Base-by-base conservation (phyloP, 1,140 invertebrate genomes). In the Musca vetustissima region DNA sequence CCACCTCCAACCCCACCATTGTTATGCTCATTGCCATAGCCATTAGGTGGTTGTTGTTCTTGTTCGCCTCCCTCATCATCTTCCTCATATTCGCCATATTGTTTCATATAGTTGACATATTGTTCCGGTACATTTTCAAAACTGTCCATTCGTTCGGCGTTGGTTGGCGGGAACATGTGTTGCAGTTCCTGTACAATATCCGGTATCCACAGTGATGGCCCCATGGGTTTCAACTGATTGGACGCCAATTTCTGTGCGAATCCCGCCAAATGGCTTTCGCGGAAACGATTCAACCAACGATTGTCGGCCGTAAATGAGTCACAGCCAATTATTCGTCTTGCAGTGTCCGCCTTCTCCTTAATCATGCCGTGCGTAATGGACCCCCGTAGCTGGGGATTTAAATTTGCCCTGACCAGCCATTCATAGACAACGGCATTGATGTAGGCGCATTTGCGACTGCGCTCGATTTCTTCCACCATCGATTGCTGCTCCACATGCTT, bases 321-420 rank as follows among this genome's bases (percentile, higher is more conserved):
- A 70, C 77, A 77, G 3, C 78, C 79, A 14, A 81, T 75, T 6
- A 79, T 74, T 65, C 76, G 76, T 4, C 74, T 68, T 0, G 79
- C 77, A 25, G 75, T 75, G 68, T 79, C 77, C 3, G 78, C 79
- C 59, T 80, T 81, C 13, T 80, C 77, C 70, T 81, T 80, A 48
- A 81, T 80, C 78, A 80, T 80, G 32, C 79, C 78, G n/a, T 80
- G 78, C 0, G 79, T 80, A 1, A 81, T 79, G 50, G 79, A 79
- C 15, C 79, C 79, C 11, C 78, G 68, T 57, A 81, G 66, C 55
- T 81, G 78, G 4, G 79, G 79, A 78, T 81, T 80, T 0, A 78
- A 72, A 22, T 81, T 80, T 14, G 79, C 79, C 0, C 79, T 70
- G 13, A 80, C 78, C 28, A 80, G 28, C 79, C 79, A 81, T 53